These are phyloP conservation scores for Pterocles orientalis DNA, from an alignment of 2,113 vertebrate genomes.

Conservation along the genomic window DNA sequence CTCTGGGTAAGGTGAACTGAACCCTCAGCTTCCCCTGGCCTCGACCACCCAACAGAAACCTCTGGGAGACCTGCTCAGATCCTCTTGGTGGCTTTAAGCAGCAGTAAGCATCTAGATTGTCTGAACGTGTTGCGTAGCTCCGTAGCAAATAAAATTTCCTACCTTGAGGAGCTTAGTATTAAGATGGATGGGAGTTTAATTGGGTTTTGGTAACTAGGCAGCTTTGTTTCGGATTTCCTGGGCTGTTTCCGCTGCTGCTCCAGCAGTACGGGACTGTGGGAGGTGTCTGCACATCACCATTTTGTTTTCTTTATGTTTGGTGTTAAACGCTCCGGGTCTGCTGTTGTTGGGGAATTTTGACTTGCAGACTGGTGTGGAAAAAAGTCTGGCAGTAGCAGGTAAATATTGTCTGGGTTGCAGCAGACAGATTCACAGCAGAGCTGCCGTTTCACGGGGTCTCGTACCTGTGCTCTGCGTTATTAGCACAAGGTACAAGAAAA, in stretches of 20 bases:
- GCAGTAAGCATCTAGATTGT: background rate
- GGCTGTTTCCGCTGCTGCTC: background rate
- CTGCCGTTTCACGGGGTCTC: background rate
- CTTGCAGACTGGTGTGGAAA: background rate
- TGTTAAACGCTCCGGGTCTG: background rate
- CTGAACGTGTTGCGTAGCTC: background rate
- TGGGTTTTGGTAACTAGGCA: slow-evolving; percentile 13
- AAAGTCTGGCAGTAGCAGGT: background rate
- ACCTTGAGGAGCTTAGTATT: slow-evolving; percentile 18
- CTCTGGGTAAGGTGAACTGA: background rate
- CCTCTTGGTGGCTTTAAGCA: background rate
- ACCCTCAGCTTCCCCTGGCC: background rate
- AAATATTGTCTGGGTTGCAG: background rate
- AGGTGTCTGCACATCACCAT: background rate
- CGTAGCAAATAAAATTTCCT: background rate
- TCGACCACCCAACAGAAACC: background rate
- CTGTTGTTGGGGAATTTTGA: background rate
- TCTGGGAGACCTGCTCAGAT: background rate
- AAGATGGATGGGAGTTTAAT: slow-evolving; percentile 59
- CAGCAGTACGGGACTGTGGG: background rate
- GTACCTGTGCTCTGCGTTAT: background rate
- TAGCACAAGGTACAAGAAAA: background rate
- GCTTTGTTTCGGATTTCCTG: slow-evolving; percentile 17
- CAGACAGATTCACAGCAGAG: background rate
- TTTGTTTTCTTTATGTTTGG: background rate